Evolutionary conservation across 1,140 invertebrate species (phyloP).

Genomic region (Scylla paramamosain): DNA sequence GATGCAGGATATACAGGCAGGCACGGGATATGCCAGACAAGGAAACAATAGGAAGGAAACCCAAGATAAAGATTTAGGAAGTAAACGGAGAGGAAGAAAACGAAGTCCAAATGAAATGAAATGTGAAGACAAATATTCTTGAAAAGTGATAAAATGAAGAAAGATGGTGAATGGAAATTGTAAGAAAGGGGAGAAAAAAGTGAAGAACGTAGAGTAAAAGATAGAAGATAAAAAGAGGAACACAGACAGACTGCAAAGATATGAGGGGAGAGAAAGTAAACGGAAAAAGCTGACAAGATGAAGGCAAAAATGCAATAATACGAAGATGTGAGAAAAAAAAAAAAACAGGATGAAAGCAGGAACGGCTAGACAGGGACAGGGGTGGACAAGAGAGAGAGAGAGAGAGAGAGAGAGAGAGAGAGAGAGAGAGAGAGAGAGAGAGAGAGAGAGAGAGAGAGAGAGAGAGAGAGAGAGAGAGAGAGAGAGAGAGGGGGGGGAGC

Average conservation of each 20-base stretch:
- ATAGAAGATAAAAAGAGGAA: background rate
- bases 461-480: constrained; percentile 4
- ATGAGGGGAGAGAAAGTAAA: background rate
- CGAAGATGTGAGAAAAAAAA: background rate
- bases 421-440: background rate
- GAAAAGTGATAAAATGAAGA: background rate
- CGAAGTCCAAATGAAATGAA: background rate
- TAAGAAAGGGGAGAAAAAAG: background rate
- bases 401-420: background rate
- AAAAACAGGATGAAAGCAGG: background rate
- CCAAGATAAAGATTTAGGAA: background rate
- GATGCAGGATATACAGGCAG: background rate
- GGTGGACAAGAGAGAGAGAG: background rate
- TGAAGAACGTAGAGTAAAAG: background rate
- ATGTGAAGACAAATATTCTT: too few relatives aligned
- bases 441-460: background rate
- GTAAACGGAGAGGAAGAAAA: background rate
- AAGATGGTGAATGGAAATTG: background rate
- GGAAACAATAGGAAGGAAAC: too few relatives aligned
- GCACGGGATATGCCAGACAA: background rate
- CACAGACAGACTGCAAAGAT: background rate
- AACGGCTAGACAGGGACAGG: background rate
- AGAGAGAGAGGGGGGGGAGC: background rate
- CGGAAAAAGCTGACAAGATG: background rate
- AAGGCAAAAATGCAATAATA: background rate